A percentile compares a stretch with the other conserved stretches of the same genome.
Conservation (phyloP, 2,888 invertebrate species). For the Hymenopus coronatus region DNA sequence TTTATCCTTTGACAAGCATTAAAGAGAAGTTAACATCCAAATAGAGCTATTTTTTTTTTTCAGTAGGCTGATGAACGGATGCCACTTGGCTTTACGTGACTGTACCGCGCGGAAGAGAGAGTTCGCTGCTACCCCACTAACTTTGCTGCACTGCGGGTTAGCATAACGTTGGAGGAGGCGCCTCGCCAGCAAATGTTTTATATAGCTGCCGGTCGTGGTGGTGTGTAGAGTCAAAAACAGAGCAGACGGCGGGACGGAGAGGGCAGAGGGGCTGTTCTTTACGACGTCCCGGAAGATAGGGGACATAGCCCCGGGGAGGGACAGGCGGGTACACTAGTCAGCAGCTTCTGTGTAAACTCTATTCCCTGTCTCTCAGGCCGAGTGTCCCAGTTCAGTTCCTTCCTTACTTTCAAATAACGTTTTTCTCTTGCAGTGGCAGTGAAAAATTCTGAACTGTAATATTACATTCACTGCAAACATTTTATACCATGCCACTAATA, state of each 20-base stretch:
- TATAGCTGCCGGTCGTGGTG: constrained; percentile 12
- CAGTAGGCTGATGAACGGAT: background rate
- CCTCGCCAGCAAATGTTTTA: constrained; percentile 30
- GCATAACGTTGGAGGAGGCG: constrained; percentile 29
- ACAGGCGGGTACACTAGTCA: background rate
- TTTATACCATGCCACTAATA: no score
- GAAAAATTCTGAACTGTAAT: no score
- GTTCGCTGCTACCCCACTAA: constrained; percentile 4
- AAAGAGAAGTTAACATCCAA: no score
- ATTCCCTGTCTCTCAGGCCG: background rate
- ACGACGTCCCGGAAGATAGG: constrained; percentile 2
- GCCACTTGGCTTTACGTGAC: background rate
- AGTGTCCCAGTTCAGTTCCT: background rate
- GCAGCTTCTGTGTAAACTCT: background rate
- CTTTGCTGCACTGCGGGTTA: constrained; percentile 31
- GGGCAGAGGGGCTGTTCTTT: background rate
- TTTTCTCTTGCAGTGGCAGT: no score
- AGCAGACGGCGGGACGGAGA: background rate
- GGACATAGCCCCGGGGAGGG: background rate
- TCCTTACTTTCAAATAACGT: background rate
- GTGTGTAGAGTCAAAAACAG: constrained; percentile 10
- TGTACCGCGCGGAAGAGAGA: background rate
- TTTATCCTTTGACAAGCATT: no score
- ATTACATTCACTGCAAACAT: no score
- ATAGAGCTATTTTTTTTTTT: no score